Evolutionary conservation across 2,797 vertebrate species (phyloP).

Genomic region (Linurgus olivaceus): DNA sequence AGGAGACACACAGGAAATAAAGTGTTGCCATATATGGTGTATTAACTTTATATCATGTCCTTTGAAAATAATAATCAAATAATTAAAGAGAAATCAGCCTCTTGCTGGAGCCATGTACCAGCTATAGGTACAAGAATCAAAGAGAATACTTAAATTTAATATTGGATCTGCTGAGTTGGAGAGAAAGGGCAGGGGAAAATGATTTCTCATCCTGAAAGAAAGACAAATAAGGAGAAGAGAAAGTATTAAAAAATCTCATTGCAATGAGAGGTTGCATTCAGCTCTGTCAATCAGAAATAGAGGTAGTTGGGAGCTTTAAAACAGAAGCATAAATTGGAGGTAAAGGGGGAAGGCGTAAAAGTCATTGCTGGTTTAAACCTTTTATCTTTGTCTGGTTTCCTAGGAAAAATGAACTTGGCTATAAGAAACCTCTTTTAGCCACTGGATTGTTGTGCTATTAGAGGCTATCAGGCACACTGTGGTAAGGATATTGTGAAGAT

Average conservation of each 20-base stretch:
- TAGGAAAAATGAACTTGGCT: not conserved
- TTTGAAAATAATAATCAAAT: not conserved
- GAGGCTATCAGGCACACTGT: not conserved
- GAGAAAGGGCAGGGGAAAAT: not conserved
- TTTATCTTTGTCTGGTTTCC: not conserved
- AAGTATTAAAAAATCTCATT: not conserved
- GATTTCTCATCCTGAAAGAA: not conserved
- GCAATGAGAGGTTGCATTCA: not conserved
- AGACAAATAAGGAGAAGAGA: not conserved
- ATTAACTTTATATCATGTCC: not conserved
- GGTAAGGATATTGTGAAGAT: not conserved
- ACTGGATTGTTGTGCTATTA: not conserved
- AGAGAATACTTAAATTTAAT: not conserved
- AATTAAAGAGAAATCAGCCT: not conserved
- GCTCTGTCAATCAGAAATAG: not conserved
- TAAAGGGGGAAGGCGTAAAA: not conserved
- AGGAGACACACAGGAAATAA: not conserved
- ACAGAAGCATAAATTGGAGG: not conserved
- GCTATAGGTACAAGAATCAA: not conserved
- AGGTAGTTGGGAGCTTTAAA: not conserved
- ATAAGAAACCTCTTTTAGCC: not conserved
- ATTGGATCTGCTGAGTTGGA: not conserved
- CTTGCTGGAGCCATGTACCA: not conserved
- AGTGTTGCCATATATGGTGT: not conserved
- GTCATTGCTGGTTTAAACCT: not conserved